A percentile compares a stretch with the other conserved stretches of the same genome.
These are phyloP conservation scores for Parazoanthus atlanticus DNA, from an alignment of 92 coral and sea anemone genomes.

Conservation along the genomic window DNA sequence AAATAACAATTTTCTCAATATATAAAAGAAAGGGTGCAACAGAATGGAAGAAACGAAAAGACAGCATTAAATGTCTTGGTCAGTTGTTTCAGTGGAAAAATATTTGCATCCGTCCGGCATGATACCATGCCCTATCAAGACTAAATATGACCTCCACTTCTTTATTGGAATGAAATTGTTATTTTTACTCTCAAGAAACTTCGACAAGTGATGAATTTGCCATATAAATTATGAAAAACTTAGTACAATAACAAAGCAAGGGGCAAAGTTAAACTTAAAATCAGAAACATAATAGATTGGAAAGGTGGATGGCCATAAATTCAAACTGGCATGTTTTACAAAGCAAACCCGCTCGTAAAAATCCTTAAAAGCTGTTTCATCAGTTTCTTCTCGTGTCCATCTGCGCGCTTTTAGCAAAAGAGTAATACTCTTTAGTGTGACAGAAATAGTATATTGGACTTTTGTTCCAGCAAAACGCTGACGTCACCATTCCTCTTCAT, in stretches of 20 bases:
- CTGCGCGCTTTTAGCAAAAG: neutral
- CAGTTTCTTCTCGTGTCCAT: neutral
- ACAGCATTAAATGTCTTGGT: neutral
- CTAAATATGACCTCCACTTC: neutral
- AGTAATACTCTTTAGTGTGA: neutral
- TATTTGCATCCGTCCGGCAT: neutral
- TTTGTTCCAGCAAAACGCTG: conserved; percentile 7
- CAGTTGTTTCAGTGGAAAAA: neutral
- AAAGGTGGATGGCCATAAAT: neutral
- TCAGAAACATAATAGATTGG: neutral
- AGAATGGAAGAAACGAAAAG: neutral
- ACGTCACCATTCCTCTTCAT: conserved; percentile 28
- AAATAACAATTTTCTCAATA: neutral
- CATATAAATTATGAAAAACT: conserved; percentile 33
- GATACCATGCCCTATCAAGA: neutral
- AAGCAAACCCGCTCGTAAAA: neutral
- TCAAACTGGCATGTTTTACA: neutral
- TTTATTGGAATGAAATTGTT: neutral
- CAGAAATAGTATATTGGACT: conserved; percentile 33
- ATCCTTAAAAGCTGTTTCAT: neutral
- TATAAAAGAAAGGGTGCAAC: neutral
- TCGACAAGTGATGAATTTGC: conserved; percentile 7
- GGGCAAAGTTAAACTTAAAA: neutral
- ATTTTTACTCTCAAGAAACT: neutral
- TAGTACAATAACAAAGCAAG: conserved; percentile 8